Percentiles rank a stretch among this genome's conserved stretches.
These are phyloP conservation scores for Troilus luridus DNA, from an alignment of 2,888 invertebrate species.

Conservation along the genomic window DNA sequence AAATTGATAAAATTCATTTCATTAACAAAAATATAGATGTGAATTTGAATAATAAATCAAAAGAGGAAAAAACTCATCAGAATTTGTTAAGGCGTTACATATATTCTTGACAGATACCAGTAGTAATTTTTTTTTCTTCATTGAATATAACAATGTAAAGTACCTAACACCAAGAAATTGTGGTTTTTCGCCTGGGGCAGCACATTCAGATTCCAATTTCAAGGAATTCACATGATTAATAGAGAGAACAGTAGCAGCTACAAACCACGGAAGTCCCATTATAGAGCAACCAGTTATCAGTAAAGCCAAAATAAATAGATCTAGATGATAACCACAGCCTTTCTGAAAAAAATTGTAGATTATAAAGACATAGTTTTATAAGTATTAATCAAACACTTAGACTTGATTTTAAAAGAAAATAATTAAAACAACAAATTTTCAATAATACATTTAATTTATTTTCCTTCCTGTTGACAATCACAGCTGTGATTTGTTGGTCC, in stretches of 20 bases:
- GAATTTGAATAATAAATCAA: neutral
- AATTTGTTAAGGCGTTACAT: too few species aligned
- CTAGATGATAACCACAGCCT: conserved; percentile 96
- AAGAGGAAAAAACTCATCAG: too few species aligned
- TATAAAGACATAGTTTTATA: neutral
- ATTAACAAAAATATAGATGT: neutral
- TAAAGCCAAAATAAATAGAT: conserved; percentile 89
- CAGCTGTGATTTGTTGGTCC: conserved; percentile 99
- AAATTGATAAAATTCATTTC: neutral
- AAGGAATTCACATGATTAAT: conserved; percentile 98
- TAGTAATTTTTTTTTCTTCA: neutral
- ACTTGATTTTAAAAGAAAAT: neutral
- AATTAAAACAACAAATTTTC: neutral
- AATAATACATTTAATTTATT: conserved; percentile 86
- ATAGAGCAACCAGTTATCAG: conserved; percentile 91
- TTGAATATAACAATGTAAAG: conserved; percentile 49
- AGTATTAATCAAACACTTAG: neutral
- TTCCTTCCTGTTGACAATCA: conserved; percentile 98
- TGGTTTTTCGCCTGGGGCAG: conserved; percentile 97
- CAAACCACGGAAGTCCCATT: conserved; percentile 96
- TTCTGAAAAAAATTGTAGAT: conserved; percentile 73
- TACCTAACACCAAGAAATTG: conserved; percentile 91
- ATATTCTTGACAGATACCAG: neutral
- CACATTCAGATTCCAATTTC: conserved; percentile 94
- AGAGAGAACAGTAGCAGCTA: conserved; percentile 97